Base-by-base conservation (phyloP, 2,113 vertebrate species). In the Zootoca vivipara region DNA sequence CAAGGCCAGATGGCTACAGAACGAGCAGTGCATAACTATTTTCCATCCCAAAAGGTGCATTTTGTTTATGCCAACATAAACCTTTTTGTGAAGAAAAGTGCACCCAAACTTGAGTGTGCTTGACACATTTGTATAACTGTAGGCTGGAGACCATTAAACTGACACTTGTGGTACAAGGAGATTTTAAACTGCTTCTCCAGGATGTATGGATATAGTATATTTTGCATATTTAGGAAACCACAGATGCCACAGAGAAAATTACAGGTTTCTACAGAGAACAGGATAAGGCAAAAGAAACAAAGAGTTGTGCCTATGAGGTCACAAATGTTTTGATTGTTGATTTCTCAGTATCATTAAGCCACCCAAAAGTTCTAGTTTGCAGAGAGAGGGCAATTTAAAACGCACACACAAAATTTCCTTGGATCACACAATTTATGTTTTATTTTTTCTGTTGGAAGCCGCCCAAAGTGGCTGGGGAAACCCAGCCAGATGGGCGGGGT, bases 61-160 rank as follows among this genome's bases (percentile, higher is more conserved):
- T 96, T 83, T 90, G 81, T 90, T 92, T 87, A 93, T 86, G 89
- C 89, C 83, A 92, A 85, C 8, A 92, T 30, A 90, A 92, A 79
- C 24, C 65, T 88, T 78, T 94, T 92, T 89, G 46, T 86, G 85
- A 91, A 87, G 26, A 93, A 86, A 89, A 85, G 5, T 0, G 2
- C 72, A 93, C n/a, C 81, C 87, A 94, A 94, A 94, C 90, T 86
- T 58, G 56, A 92, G 62, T 62, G 78, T 85, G 93, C 52, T 87
- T 92, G 82, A 89, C 90, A 94, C 30, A 73, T 56, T 0, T 84
- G 26, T 40, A 42, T 87, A 93, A 85, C 69, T 85, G 42, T 77
- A 88, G 1, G 0, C 78, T 92, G 85, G 64, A 82, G 46, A 89
- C 90, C 88, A 91, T 90, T 92, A 80, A 83, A 89, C 26, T 62